A percentile compares a stretch with the other conserved stretches of the same genome.
Conservation (phyloP, 2,113 vertebrate species). For the Platycercus adscitus region DNA sequence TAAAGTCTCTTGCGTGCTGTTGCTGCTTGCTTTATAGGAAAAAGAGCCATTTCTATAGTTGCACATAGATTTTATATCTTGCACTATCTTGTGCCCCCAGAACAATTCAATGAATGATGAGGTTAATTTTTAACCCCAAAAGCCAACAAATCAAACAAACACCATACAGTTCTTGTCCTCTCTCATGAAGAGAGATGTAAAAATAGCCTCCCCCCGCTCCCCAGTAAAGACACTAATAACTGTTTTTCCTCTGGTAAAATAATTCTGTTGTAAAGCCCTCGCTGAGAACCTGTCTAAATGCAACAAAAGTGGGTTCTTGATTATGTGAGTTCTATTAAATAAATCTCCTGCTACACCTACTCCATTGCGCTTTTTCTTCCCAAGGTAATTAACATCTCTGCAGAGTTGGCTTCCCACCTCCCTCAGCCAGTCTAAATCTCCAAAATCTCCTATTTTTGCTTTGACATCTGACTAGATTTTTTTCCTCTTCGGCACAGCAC, state of each 20-base stretch:
- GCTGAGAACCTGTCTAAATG: conserved; percentile 25
- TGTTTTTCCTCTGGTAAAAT: conserved; percentile 47
- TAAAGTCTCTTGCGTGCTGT: not conserved
- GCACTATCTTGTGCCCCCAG: not conserved
- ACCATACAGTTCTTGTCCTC: not conserved
- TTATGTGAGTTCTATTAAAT: conserved; percentile 58
- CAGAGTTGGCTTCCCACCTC: conserved; percentile 41
- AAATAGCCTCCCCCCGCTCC: not conserved
- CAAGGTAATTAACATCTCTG: conserved; percentile 59
- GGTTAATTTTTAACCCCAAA: not conserved
- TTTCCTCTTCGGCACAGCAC: conserved; percentile 51
- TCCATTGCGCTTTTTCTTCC: conserved; percentile 44
- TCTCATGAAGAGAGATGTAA: not conserved
- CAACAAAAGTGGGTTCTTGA: not conserved
- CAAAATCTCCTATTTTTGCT: conserved; percentile 62
- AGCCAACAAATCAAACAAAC: not conserved
- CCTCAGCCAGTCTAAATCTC: conserved; percentile 53
- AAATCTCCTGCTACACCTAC: conserved; percentile 51
- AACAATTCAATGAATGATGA: not conserved
- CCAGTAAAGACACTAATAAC: conserved; percentile 32
- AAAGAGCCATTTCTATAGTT: not conserved
- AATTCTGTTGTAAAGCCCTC: conserved; percentile 36
- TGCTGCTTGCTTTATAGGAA: not conserved
- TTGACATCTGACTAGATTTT: conserved; percentile 62
- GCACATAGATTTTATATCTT: not conserved